Percentiles rank a stretch among this genome's conserved stretches.
Evolutionary conservation across 2,797 vertebrate genomes (phyloP).

Genomic region (Karalla daura): DNA sequence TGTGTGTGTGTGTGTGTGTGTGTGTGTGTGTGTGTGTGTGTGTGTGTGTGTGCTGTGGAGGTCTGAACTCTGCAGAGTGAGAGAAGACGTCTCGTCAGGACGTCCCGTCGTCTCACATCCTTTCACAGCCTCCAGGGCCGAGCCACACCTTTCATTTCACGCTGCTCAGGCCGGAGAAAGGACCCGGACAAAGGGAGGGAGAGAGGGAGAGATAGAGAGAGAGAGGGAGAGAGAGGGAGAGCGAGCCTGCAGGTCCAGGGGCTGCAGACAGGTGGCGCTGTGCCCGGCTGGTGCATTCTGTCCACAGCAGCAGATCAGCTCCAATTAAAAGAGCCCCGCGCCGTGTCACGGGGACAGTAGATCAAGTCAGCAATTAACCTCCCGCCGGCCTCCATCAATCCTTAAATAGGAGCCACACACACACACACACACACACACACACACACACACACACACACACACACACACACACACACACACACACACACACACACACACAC

Average conservation of each 20-base stretch:
- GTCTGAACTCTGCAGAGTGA: conserved; percentile 53
- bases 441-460: too few species aligned
- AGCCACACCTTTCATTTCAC: conserved; percentile 86
- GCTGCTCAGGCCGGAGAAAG: conserved; percentile 82
- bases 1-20: too few species aligned
- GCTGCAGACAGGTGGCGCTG: conserved; percentile 71
- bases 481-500: too few species aligned
- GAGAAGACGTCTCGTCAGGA: conserved; percentile 78
- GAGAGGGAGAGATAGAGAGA: conserved; percentile 84
- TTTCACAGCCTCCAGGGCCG: conserved; percentile 80
- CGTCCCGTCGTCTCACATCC: conserved; percentile 76
- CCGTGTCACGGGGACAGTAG: conserved; percentile 85
- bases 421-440: too few species aligned
- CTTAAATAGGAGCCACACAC: conserved; percentile 79
- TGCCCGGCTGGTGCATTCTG: conserved; percentile 79
- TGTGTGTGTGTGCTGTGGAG: too few species aligned
- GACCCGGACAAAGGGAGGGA: conserved; percentile 80
- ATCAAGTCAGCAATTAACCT: conserved; percentile 89
- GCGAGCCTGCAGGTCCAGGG: conserved; percentile 47
- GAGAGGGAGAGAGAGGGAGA: conserved; percentile 77
- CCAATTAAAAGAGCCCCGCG: conserved; percentile 84
- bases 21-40: too few species aligned
- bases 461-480: too few species aligned
- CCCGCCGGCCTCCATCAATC: conserved; percentile 84
- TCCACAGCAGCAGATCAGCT: conserved; percentile 79